Conservation (phyloP, 2,888 invertebrate species). For the Eulithis testata region DNA sequence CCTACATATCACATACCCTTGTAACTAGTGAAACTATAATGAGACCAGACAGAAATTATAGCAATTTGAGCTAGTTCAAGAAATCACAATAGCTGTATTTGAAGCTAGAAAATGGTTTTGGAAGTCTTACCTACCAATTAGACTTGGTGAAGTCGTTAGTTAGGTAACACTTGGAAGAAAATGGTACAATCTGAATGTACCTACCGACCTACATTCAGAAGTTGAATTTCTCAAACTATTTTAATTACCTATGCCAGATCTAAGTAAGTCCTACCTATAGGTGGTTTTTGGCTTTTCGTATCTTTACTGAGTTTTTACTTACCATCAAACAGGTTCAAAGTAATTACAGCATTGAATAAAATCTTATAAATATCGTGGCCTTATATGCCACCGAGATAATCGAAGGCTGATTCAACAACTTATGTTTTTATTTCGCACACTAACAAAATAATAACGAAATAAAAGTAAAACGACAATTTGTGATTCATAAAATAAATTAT, state of each 20-base stretch:
- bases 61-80: slow-evolving; percentile 28
- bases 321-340: too few relatives aligned
- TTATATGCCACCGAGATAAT: too few relatives aligned
- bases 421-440: too few relatives aligned
- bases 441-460: too few relatives aligned
- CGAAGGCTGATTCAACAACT: too few relatives aligned
- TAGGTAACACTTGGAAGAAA: slow-evolving; percentile 28
- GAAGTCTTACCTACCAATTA: slow-evolving; percentile 32
- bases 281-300: not conserved
- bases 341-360: too few relatives aligned
- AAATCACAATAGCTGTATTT: slow-evolving; percentile 33
- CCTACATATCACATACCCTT: slow-evolving; percentile 30
- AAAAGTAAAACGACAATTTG: too few relatives aligned
- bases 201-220: slow-evolving; percentile 1
- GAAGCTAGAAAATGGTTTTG: slow-evolving; percentile 24
- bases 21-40: slow-evolving; percentile 45
- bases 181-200: slow-evolving; percentile 7
- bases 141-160: slow-evolving; percentile 22
- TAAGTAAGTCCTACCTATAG: not conserved
- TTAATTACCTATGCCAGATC: too few relatives aligned
- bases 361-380: too few relatives aligned
- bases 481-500: too few relatives aligned
- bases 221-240: slow-evolving; percentile 13
- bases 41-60: slow-evolving; percentile 42
- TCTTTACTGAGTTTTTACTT: too few relatives aligned